Percentiles rank a stretch among this genome's conserved stretches.
Conservation (phyloP, 2,113 vertebrate species). For the Prunella himalayana region DNA sequence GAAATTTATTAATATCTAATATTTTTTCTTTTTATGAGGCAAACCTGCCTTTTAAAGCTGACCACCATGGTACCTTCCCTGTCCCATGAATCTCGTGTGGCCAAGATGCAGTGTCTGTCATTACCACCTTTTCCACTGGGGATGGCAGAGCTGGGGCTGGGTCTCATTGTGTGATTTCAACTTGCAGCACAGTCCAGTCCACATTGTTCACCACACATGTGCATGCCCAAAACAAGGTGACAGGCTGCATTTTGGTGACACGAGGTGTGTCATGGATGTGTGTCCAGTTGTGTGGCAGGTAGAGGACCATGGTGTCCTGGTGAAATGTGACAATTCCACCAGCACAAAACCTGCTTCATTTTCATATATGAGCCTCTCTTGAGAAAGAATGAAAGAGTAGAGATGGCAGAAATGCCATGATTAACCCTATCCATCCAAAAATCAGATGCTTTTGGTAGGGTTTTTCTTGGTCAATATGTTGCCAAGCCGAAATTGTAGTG, state of each 20-base stretch:
- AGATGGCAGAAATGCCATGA: neutral
- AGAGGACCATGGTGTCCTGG: neutral
- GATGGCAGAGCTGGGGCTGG: neutral
- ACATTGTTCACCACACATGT: neutral
- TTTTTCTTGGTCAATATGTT: neutral
- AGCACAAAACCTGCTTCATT: neutral
- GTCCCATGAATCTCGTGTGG: neutral
- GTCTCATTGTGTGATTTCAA: neutral
- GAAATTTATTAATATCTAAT: neutral
- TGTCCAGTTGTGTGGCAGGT: neutral
- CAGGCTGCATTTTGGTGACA: neutral
- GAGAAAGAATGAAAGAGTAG: neutral
- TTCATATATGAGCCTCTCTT: neutral
- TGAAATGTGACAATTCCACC: neutral
- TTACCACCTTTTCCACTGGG: neutral
- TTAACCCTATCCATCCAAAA: neutral
- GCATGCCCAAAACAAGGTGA: neutral
- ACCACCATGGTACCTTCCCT: neutral
- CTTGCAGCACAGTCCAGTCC: neutral
- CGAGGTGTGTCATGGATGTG: neutral
- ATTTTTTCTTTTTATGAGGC: neutral
- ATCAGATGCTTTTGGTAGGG: neutral
- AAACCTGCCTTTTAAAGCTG: neutral
- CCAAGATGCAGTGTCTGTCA: slow-evolving; percentile 2
- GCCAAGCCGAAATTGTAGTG: neutral